These are phyloP conservation scores for Etia nguti DNA, from an alignment of 2,113 vertebrate species.

Conservation along the genomic window DNA sequence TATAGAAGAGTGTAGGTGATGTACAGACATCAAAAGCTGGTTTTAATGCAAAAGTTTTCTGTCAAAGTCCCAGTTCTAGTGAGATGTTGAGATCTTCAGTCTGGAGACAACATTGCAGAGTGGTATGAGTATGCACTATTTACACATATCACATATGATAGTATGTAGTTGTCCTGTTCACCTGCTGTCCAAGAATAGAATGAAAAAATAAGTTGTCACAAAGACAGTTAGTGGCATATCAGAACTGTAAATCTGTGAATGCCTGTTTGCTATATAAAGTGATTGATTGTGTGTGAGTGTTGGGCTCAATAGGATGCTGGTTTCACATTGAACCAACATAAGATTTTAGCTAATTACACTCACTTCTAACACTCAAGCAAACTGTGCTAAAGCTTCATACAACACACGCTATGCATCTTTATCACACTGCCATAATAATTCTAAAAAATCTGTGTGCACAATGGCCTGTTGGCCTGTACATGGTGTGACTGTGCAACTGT, in stretches of 20 bases:
- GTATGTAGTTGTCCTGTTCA: neutral
- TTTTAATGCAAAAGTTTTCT: neutral
- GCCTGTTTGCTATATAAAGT: neutral
- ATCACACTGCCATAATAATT: neutral
- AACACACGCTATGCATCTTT: neutral
- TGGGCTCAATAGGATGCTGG: neutral
- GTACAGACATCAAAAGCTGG: neutral
- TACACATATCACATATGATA: neutral
- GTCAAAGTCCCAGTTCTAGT: neutral
- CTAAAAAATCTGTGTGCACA: neutral
- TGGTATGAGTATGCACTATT: neutral
- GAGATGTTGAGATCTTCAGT: neutral
- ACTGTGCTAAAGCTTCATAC: neutral
- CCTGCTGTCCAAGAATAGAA: neutral
- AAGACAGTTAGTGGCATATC: neutral
- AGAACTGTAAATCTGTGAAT: neutral
- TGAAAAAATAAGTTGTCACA: neutral
- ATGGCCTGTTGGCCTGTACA: neutral
- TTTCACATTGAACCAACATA: neutral
- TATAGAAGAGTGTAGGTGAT: slow-evolving; percentile 8
- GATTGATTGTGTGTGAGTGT: neutral
- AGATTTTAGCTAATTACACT: neutral
- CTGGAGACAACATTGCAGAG: neutral
- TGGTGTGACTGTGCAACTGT: neutral
- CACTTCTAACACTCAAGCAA: neutral